phyloP scores from a whole-genome alignment of 2,113 vertebrate genomes.

The Microcebus jonahi region DNA sequence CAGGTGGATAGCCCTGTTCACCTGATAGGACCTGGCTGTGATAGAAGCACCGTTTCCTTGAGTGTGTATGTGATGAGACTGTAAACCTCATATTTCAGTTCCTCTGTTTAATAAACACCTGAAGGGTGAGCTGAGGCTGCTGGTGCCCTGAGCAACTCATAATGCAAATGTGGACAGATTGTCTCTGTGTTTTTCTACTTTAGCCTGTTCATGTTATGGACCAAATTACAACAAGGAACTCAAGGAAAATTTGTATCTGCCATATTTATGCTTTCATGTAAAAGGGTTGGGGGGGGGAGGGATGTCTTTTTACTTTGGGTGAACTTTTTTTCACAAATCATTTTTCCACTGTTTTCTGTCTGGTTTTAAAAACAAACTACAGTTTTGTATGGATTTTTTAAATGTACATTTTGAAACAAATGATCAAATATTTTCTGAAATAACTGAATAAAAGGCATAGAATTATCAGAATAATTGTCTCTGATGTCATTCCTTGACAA shows the following conservation, averaged over 20 bases:
- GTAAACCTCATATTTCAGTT: slow-evolving; percentile 56
- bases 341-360: slow-evolving; percentile 70
- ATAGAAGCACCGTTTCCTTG: rapidly evolving
- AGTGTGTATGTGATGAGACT: background rate
- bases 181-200: slow-evolving; percentile 59
- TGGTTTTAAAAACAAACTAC: slow-evolving; percentile 76
- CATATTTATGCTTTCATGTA: slow-evolving; percentile 82
- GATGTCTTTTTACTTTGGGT: slow-evolving; percentile 65
- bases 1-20: background rate
- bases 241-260: slow-evolving; percentile 79
- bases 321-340: slow-evolving; percentile 69
- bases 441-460: slow-evolving; percentile 87
- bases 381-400: slow-evolving; percentile 84
- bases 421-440: slow-evolving; percentile 88
- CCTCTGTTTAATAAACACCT: slow-evolving; percentile 36
- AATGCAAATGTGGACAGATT: slow-evolving; percentile 57
- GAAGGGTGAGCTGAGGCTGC: slow-evolving; percentile 60
- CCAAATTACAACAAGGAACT: slow-evolving; percentile 82
- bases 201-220: slow-evolving; percentile 41
- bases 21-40: background rate
- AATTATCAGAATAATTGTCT: slow-evolving; percentile 72
- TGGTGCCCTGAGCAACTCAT: slow-evolving; percentile 63
- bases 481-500: slow-evolving; percentile 11
- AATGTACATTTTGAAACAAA: slow-evolving; percentile 85
- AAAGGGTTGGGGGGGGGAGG: slow-evolving; percentile 52